These are phyloP conservation scores for Raillietiella orientalis DNA, from an alignment of 2,888 invertebrate species.

Conservation along the genomic window DNA sequence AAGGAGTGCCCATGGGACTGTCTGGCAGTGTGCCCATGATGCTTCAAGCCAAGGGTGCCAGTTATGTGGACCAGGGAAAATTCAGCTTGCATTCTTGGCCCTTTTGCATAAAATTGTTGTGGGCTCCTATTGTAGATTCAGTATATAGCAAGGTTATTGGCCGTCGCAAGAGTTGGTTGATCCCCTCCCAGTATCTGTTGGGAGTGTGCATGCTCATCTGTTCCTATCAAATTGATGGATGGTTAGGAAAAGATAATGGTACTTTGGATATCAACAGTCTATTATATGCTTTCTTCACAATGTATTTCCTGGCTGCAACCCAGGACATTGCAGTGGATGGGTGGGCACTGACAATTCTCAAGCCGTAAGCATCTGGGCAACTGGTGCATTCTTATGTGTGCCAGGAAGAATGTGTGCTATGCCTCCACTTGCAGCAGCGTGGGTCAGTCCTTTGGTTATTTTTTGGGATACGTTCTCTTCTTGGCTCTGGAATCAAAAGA, in stretches of 20 bases:
- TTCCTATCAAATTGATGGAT: conserved; percentile 34
- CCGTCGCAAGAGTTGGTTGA: conserved; percentile 66
- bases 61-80: conserved; percentile 59
- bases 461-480: conserved; percentile 83
- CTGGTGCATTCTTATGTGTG: too few relatives aligned
- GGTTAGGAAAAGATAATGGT: conserved; percentile 28
- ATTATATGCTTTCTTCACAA: conserved; percentile 51
- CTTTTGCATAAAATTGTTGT: conserved; percentile 67
- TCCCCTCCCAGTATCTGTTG: conserved; percentile 71
- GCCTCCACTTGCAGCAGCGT: conserved; percentile 97
- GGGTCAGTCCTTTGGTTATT: conserved; percentile 91
- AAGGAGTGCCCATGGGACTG: conserved; percentile 72
- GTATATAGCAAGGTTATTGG: conserved; percentile 53
- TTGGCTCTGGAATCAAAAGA: conserved; percentile 78
- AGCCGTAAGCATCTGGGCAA: too few relatives aligned
- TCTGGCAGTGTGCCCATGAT: conserved; percentile 85
- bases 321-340: conserved; percentile 99
- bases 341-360: conserved; percentile 96
- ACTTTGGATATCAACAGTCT: conserved; percentile 41
- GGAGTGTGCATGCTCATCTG: conserved; percentile 64
- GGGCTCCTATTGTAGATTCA: conserved; percentile 96
- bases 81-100: conserved; percentile 20
- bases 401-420: conserved; percentile 70
- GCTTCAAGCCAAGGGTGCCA: conserved; percentile 62
- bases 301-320: conserved; percentile 90